Percentiles rank a stretch among this genome's conserved stretches.
phyloP scores from a whole-genome alignment of 2,888 invertebrate genomes.

The Hirudinaria manillensis region DNA sequence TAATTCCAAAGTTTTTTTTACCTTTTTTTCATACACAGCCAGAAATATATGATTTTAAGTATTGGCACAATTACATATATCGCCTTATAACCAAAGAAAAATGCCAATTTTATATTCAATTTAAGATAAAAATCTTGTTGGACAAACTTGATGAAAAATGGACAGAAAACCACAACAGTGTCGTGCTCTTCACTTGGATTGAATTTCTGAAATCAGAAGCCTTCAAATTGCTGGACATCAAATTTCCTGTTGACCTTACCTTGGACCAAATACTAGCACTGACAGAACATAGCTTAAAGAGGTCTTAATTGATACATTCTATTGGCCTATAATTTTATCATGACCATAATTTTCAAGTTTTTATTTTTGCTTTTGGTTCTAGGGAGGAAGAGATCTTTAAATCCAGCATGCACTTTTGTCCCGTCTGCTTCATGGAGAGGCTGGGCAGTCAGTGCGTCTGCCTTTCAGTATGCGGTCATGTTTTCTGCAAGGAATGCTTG shows the following conservation, averaged over 20 bases:
- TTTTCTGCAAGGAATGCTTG: constrained; percentile 62
- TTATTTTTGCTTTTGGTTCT: too few species aligned
- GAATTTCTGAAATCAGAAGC: constrained; percentile 59
- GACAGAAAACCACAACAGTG: constrained; percentile 57
- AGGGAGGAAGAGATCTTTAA: constrained; percentile 37
- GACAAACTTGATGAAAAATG: constrained; percentile 57
- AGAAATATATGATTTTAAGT: too few species aligned
- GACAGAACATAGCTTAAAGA: constrained; percentile 20
- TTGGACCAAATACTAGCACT: constrained; percentile 11
- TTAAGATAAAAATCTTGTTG: too few species aligned
- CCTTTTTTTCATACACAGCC: too few species aligned
- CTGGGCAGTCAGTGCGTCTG: constrained; percentile 57
- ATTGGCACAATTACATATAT: too few species aligned
- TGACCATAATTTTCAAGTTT: too few species aligned
- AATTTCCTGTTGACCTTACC: constrained; percentile 44
- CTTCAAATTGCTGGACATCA: constrained; percentile 47
- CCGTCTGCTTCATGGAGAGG: constrained; percentile 59
- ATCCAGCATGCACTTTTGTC: constrained; percentile 50
- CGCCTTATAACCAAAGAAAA: too few species aligned
- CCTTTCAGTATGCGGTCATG: constrained; percentile 60
- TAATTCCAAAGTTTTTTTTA: too few species aligned
- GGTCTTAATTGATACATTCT: not conserved
- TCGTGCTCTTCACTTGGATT: constrained; percentile 59
- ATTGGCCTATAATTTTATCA: too few species aligned
- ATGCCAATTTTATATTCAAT: too few species aligned